Conservation (phyloP, 2,113 vertebrate species). For the Serilophus lunatus region DNA sequence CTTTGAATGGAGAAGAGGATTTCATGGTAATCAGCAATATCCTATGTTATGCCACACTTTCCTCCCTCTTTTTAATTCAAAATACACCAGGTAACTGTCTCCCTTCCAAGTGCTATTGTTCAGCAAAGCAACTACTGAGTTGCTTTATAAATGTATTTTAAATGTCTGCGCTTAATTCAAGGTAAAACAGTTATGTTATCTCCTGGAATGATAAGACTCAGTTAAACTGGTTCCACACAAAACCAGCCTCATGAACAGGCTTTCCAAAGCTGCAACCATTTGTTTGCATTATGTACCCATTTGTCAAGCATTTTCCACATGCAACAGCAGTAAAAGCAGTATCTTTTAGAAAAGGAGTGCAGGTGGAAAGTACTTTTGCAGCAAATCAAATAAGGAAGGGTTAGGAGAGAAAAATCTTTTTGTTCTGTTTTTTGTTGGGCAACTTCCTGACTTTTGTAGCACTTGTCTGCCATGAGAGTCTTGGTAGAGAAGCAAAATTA, state of each 20-base stretch:
- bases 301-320: background rate
- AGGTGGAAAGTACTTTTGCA: background rate
- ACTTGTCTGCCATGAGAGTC: background rate
- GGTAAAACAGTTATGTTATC: background rate
- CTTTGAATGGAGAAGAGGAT: background rate
- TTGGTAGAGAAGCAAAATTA: background rate
- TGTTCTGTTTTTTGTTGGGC: background rate
- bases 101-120: background rate
- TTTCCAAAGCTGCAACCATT: background rate
- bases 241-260: background rate
- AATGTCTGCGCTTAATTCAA: background rate
- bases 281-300: background rate
- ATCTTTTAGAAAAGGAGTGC: background rate
- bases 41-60: background rate
- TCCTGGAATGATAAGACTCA: background rate
- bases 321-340: background rate
- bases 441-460: background rate
- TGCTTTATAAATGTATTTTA: background rate
- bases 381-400: background rate
- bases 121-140: background rate
- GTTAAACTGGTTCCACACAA: background rate
- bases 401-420: background rate
- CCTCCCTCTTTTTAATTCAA: background rate
- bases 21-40: background rate
- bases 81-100: background rate